phyloP scores from a whole-genome alignment of 2,888 invertebrate species.

The Palloptera scutellata region DNA sequence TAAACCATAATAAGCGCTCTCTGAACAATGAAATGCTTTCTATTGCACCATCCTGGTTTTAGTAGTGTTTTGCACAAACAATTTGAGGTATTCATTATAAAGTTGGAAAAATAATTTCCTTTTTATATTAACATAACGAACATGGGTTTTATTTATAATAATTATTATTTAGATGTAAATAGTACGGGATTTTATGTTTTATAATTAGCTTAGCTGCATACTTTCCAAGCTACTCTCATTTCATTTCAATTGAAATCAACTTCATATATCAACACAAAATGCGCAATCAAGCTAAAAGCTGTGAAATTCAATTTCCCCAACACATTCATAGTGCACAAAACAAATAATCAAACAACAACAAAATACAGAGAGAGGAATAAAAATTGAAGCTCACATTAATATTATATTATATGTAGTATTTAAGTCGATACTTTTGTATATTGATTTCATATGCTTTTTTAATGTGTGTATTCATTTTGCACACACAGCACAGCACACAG shows the following conservation, averaged over 20 bases:
- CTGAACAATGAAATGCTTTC: no score
- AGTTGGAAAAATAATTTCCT: no score
- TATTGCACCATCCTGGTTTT: no score
- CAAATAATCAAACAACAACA: constrained; percentile 14
- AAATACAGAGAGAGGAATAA: not conserved
- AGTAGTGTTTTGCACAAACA: no score
- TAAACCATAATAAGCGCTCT: no score
- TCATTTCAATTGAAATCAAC: not conserved
- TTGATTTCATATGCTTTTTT: constrained; percentile 10
- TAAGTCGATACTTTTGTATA: constrained; percentile 12
- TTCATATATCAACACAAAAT: constrained; percentile 2
- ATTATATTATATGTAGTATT: constrained; percentile 25
- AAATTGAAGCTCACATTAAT: constrained; percentile 10
- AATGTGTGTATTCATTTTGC: constrained; percentile 7
- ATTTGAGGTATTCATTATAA: no score
- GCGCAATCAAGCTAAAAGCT: constrained; percentile 9
- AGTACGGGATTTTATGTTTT: not conserved
- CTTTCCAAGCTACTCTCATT: not conserved
- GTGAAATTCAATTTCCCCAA: not conserved
- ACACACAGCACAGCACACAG: no score
- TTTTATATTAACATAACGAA: no score
- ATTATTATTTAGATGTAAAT: no score
- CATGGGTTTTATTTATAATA: no score
- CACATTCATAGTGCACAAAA: constrained; percentile 24
- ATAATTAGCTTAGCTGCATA: not conserved